A percentile compares a stretch with the other conserved stretches of the same genome.
phyloP scores from a whole-genome alignment of 2,888 invertebrate genomes.

The Arenicola marina region DNA sequence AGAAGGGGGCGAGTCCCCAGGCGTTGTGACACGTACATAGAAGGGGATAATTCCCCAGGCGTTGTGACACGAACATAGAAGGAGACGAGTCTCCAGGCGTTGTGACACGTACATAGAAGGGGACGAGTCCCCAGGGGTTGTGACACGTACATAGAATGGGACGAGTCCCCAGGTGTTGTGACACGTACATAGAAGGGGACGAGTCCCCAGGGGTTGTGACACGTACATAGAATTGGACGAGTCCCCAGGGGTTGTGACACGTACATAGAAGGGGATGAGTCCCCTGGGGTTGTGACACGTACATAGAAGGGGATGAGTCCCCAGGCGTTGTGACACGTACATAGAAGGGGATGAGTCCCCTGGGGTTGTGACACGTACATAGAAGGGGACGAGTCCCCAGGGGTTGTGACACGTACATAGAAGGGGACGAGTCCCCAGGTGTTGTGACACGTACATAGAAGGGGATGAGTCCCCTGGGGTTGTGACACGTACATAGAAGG shows the following conservation, averaged over 20 bases:
- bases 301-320: conserved; percentile 60
- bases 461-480: conserved; percentile 57
- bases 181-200: conserved; percentile 59
- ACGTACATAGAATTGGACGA: conserved; percentile 59
- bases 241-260: too few species aligned
- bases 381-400: conserved; percentile 59
- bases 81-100: conserved; percentile 53
- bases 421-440: conserved; percentile 59
- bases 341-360: conserved; percentile 58
- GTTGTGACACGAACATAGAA: conserved; percentile 58
- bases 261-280: conserved; percentile 58
- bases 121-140: conserved; percentile 57
- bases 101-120: conserved; percentile 59
- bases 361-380: too few species aligned
- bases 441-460: conserved; percentile 59
- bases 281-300: too few species aligned
- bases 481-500: conserved; percentile 59
- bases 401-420: conserved; percentile 57
- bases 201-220: too few species aligned
- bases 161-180: conserved; percentile 57
- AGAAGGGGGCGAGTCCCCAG: conserved; percentile 57
- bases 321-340: conserved; percentile 52
- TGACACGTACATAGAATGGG: conserved; percentile 59
- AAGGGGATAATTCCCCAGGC: conserved; percentile 57
- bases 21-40: conserved; percentile 55